A percentile compares a stretch with the other conserved stretches of the same genome.
These are phyloP conservation scores for Caracal caracal DNA, from an alignment of 2,113 vertebrate species.

Conservation along the genomic window DNA sequence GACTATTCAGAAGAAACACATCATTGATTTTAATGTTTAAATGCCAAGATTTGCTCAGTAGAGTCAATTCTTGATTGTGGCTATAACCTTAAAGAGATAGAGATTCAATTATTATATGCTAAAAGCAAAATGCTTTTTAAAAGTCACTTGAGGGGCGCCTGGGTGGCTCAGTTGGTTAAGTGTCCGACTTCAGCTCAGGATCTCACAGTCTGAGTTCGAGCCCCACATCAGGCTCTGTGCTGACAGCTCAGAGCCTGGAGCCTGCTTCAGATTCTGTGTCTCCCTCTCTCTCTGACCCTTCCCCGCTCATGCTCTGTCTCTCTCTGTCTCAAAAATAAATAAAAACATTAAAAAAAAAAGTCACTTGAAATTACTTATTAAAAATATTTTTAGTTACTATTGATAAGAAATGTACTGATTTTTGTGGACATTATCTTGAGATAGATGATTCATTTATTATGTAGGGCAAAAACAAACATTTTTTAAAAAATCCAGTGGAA, in stretches of 20 bases:
- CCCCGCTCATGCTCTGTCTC: too few species aligned
- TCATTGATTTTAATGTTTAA: not conserved
- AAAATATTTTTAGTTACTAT: not conserved
- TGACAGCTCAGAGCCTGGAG: too few species aligned
- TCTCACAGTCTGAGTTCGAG: too few species aligned
- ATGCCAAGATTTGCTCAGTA: not conserved
- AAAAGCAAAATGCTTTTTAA: not conserved
- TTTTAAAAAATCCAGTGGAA: not conserved
- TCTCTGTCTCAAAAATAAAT: too few species aligned
- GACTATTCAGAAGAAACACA: not conserved
- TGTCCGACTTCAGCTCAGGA: too few species aligned
- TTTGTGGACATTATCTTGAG: not conserved
- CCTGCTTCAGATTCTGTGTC: too few species aligned
- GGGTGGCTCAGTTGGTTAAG: too few species aligned
- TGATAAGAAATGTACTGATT: slow-evolving; percentile 19
- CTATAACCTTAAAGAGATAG: not conserved
- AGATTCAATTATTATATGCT: not conserved
- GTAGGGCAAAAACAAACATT: not conserved
- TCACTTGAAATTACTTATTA: not conserved
- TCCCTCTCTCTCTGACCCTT: too few species aligned
- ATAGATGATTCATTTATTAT: slow-evolving; percentile 13
- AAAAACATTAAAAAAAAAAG: not conserved
- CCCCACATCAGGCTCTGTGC: too few species aligned
- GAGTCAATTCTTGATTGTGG: not conserved
- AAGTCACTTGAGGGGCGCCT: not conserved